Conservation (phyloP, 2,797 vertebrate genomes). For the Clarias platycephalus region DNA sequence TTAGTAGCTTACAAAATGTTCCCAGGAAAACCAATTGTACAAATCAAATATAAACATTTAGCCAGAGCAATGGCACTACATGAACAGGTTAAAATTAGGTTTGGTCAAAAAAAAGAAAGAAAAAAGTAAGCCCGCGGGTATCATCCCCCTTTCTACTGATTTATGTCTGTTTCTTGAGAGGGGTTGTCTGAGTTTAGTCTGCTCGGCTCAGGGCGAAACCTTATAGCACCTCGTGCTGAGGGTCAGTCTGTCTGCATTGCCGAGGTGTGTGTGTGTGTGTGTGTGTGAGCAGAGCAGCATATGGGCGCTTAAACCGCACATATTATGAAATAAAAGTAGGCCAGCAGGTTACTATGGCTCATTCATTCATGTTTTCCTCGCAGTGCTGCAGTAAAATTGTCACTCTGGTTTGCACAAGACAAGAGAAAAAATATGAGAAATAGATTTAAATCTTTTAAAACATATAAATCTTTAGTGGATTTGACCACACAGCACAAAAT, state of each 20-base stretch:
- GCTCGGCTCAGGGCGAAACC: constrained; percentile 16
- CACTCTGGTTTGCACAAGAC: background rate
- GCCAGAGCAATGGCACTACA: background rate
- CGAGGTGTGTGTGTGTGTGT: background rate
- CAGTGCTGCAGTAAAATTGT: background rate
- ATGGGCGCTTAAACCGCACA: constrained; percentile 14
- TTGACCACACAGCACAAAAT: background rate
- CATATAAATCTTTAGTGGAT: background rate
- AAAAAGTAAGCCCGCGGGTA: background rate
- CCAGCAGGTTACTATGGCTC: constrained; percentile 13
- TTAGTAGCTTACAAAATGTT: background rate
- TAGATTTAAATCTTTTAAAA: background rate
- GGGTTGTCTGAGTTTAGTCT: constrained; percentile 28
- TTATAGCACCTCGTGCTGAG: constrained; percentile 14
- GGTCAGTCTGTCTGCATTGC: constrained; percentile 22
- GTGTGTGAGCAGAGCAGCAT: constrained; percentile 1
- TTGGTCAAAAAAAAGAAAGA: background rate
- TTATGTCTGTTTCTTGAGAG: constrained; percentile 26
- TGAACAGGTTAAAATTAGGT: background rate
- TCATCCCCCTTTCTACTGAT: background rate
- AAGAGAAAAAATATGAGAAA: background rate
- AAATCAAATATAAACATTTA: background rate
- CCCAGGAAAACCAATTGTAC: background rate
- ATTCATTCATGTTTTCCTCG: background rate
- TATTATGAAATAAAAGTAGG: constrained; percentile 26